phyloP scores from a whole-genome alignment of 92 coral and sea anemone genomes.

The Parazoanthus atlanticus region DNA sequence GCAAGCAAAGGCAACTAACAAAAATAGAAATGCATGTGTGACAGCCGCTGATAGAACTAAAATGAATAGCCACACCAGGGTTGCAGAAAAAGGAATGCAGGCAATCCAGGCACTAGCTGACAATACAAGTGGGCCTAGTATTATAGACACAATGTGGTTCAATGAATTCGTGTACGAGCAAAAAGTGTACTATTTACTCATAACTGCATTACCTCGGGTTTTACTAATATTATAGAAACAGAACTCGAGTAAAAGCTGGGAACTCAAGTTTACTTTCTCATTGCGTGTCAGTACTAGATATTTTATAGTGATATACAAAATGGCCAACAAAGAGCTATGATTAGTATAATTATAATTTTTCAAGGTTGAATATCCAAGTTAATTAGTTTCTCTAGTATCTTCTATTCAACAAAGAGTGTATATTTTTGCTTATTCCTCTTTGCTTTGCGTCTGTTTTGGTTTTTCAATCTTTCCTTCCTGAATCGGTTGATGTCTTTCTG shows the following conservation, averaged over 20 bases:
- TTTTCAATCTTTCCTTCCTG: neutral
- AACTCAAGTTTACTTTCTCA: neutral
- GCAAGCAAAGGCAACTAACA: too few relatives aligned
- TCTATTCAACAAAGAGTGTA: neutral
- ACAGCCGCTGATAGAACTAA: too few relatives aligned
- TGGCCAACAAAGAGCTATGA: neutral
- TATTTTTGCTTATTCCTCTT: neutral
- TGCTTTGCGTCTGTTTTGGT: neutral
- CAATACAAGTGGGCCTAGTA: neutral
- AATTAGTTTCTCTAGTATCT: neutral
- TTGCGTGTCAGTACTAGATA: neutral
- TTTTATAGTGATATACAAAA: neutral
- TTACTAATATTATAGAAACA: too few relatives aligned
- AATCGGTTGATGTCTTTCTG: neutral
- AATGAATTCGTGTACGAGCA: neutral
- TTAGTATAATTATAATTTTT: neutral
- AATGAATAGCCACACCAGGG: too few relatives aligned
- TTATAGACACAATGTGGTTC: neutral
- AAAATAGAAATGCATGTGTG: too few relatives aligned
- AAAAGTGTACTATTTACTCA: too few relatives aligned
- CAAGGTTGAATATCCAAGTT: constrained; percentile 6
- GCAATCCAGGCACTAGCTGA: neutral
- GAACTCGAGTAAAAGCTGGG: neutral
- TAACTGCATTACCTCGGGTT: too few relatives aligned
- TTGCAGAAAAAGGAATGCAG: too few relatives aligned